A percentile compares a stretch with the other conserved stretches of the same genome.
These are phyloP conservation scores for Bujurquina vittata DNA, from an alignment of 2,113 vertebrate genomes.

Conservation along the genomic window DNA sequence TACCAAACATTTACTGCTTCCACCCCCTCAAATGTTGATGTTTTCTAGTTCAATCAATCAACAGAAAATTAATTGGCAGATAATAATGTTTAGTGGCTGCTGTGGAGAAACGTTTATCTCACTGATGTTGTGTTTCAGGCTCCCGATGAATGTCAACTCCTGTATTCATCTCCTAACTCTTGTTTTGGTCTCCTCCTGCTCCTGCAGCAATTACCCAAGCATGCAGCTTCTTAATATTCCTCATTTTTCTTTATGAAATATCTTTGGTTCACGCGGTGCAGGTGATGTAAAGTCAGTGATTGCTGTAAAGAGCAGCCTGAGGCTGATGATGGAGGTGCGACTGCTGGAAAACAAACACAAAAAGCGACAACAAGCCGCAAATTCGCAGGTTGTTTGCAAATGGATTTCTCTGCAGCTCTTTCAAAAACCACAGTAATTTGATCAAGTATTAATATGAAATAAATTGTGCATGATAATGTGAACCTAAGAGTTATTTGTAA, in stretches of 20 bases:
- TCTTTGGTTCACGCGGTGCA: background rate
- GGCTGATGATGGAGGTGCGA: background rate
- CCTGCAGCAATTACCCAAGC: background rate
- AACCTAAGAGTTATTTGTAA: background rate
- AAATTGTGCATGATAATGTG: background rate
- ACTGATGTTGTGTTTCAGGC: background rate
- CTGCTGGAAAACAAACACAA: background rate
- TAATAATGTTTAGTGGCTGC: background rate
- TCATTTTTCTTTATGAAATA: background rate
- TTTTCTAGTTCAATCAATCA: background rate
- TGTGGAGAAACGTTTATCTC: background rate
- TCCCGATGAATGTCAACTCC: background rate
- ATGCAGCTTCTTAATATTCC: background rate
- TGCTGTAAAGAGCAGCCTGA: background rate
- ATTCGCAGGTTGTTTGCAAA: background rate
- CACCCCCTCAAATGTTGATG: background rate
- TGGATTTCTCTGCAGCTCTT: background rate
- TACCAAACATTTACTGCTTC: background rate
- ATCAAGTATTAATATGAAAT: background rate
- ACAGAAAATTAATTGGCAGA: background rate
- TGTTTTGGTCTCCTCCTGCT: slow-evolving; percentile 1
- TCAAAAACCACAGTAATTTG: background rate
- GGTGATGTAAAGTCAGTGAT: background rate
- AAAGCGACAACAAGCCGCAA: background rate
- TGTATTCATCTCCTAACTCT: background rate